phyloP scores from a whole-genome alignment of 2,888 invertebrate species.

The Drosophila histrio region DNA sequence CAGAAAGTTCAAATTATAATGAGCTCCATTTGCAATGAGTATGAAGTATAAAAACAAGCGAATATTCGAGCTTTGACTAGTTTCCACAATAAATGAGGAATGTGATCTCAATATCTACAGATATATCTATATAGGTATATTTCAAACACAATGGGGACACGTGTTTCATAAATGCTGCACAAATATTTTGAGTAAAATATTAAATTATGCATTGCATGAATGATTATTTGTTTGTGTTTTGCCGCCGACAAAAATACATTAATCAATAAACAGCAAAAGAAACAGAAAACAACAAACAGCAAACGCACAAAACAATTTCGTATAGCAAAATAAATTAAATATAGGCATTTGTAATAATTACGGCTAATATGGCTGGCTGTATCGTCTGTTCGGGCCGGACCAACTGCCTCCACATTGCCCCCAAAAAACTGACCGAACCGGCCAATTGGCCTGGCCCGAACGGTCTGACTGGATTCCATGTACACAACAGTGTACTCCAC shows the following conservation, averaged over 20 bases:
- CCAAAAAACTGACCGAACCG: constrained; percentile 34
- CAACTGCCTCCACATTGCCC: constrained; percentile 25
- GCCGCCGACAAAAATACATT: constrained; percentile 39
- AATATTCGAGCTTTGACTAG: constrained; percentile 24
- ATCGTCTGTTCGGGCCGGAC: constrained; percentile 6
- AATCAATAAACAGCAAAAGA: constrained; percentile 59
- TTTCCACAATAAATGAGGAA: constrained; percentile 15
- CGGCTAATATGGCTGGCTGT: constrained; percentile 34
- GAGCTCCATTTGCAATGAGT: constrained; percentile 15
- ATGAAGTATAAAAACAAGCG: neutral
- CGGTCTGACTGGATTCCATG: constrained; percentile 30
- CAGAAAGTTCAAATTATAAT: constrained; percentile 22
- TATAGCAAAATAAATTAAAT: constrained; percentile 56
- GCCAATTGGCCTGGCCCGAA: constrained; percentile 29
- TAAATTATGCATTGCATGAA: constrained; percentile 56
- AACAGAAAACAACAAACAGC: constrained; percentile 21
- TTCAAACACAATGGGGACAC: constrained; percentile 7
- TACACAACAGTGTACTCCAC: constrained; percentile 25
- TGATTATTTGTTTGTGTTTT: constrained; percentile 57
- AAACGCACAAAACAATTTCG: constrained; percentile 13
- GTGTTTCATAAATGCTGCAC: constrained; percentile 16
- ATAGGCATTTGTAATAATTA: constrained; percentile 68
- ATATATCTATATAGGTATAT: neutral
- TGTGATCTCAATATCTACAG: neutral
- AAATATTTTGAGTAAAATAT: constrained; percentile 49